These are phyloP conservation scores for Calephelis virginiensis DNA, from an alignment of 1,140 invertebrate genomes.

Conservation along the genomic window DNA sequence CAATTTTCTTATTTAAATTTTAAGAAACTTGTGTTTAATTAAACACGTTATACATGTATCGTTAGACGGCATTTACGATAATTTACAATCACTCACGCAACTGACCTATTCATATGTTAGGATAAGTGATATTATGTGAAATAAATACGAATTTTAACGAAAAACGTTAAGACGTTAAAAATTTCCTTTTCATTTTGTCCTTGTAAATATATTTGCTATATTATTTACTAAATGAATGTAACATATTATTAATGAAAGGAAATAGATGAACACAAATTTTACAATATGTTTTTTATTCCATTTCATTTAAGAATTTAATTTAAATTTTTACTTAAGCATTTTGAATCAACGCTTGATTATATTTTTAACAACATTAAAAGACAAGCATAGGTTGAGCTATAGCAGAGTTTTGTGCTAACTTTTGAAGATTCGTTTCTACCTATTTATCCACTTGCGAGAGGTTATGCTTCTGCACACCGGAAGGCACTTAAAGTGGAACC, in stretches of 20 bases:
- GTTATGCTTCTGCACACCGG: no score
- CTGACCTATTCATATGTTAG: slow-evolving; percentile 60
- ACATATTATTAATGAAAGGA: slow-evolving; percentile 78
- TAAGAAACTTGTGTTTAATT: no score
- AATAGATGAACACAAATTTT: slow-evolving; percentile 79
- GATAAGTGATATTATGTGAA: slow-evolving; percentile 74
- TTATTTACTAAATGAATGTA: slow-evolving; percentile 79
- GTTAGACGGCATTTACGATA: slow-evolving; percentile 35
- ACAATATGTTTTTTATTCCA: slow-evolving; percentile 54
- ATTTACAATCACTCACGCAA: slow-evolving; percentile 49
- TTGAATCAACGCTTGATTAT: no score
- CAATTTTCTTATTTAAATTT: no score
- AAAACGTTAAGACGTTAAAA: slow-evolving; percentile 57
- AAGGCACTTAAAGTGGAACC: no score
- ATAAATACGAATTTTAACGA: slow-evolving; percentile 76
- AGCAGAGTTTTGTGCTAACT: no score
- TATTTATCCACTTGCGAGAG: no score
- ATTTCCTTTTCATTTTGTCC: slow-evolving; percentile 74
- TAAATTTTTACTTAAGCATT: no score
- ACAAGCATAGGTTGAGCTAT: no score
- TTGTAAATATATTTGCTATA: slow-evolving; percentile 79
- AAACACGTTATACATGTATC: no score
- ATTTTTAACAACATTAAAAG: no score
- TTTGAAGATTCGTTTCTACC: no score
- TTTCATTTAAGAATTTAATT: neutral